Evolutionary conservation across 2,113 vertebrate species (phyloP), one percentile per base, ranked within the genome.

Genomic region (Gallinago jamesoni): DNA sequence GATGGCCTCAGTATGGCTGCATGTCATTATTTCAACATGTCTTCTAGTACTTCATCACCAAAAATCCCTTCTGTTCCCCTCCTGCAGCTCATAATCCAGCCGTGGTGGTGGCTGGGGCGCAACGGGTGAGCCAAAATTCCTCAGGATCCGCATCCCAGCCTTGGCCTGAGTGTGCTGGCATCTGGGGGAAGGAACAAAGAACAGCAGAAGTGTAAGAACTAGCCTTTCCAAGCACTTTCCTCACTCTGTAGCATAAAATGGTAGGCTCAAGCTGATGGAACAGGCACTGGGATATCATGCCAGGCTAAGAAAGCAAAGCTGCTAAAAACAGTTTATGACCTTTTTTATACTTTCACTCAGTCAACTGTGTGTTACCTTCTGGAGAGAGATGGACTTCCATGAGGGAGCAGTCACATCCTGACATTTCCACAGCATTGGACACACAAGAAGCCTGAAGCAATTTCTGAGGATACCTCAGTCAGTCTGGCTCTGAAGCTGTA

Each of bases 11-110:
- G 55, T 20, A 33, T 14, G 68, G 41, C 37, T 77, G 64, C 12
- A 7, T 6, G 25, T 53, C 20, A 57, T 0, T 5, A n/a, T 86
- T 70, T 62, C 31, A 37, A 63, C 47, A 12, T 0, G 0, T 47
- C 86, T 76, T 33, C 37, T 43, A 47, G 43, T 17, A 37, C 76
- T 75, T 83, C 43, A 6, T 66, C 22, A 35, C 35, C 37, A 62
- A 24, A 56, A 3, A 39, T 19, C 9, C 8, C 18, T 12, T n/a
- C 37, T 24, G 25, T 33, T 52, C 11, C 15, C 8, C 2, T 20
- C 1, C 30, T 55, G n/a, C 24, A 41, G 66, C 20, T 78, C 41
- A 15, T 1, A 2, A 7, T 30, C 39, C 30, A 72, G 52, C 31
- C 2, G 1, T 56, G 27, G 35, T 47, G 28, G 41, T 79, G 70